Evolutionary conservation across 1,140 invertebrate genomes (phyloP), one percentile per base, ranked within the genome.

Genomic region (Hypothenemus hampei): DNA sequence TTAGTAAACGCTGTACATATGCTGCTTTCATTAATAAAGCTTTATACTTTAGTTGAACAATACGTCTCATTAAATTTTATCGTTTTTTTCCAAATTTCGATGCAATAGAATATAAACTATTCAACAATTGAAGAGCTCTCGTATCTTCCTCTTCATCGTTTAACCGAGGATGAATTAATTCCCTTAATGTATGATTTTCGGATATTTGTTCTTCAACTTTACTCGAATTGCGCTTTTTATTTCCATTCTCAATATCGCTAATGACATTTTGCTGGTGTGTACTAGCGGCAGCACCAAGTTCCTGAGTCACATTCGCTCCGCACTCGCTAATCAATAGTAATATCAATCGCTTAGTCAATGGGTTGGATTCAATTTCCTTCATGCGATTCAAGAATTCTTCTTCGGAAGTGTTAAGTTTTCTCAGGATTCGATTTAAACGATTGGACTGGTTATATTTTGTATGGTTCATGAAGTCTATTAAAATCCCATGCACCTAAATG

Each of bases 91-190:
- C 83, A 81, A 83, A 89, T 73, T 84, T 83, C 10, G 87, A 84
- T 36, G 88, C 87, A 66, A 91, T 82, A 48, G 83, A 82, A 72
- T 90, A 91, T 44, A 91, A 75, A 52, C 87, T 87, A 72, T 86
- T 83, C 61, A 91, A 77, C 58, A 91, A 73, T 71, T 90, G 87
- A 52, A 91, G 73, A 2, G 87, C 87, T 68, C 88, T 78, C 3
- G 78, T 80, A 65, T 90, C 87, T 8, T 87, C 83, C 52, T 72
- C 62, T 67, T 62, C 75, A 68, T 65, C 74, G 73, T 58, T 60
- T 19, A 67, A 47, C 47, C 19, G 15, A 2, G 57, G 54, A 59
- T 68, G 37, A 3, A 67, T 57, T 10, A 63, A 45, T 39, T 53
- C 29, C n/a, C 31, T 20, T 13, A 65, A 45, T 24, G 26, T 35